A percentile compares a stretch with the other conserved stretches of the same genome.
Conservation (phyloP, 1,140 invertebrate species). For the Drosophila arizonae region DNA sequence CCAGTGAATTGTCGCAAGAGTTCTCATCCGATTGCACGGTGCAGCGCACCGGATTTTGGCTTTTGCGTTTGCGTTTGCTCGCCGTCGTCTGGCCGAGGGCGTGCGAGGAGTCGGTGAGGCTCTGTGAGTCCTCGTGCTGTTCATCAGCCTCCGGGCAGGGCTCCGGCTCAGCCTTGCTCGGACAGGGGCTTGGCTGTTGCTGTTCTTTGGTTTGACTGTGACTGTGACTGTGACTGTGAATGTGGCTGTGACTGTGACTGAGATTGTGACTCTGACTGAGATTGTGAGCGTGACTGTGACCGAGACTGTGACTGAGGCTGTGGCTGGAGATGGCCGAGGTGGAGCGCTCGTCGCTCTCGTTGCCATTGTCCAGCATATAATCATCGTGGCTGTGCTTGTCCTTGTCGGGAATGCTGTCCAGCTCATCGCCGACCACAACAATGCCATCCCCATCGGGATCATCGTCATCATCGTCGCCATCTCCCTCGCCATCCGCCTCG, state of each 20-base stretch:
- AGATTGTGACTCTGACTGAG: constrained; percentile 84
- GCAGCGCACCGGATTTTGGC: constrained; percentile 94
- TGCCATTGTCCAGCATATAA: constrained; percentile 49
- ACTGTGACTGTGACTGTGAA: constrained; percentile 81
- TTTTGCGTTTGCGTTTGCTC: constrained; percentile 93
- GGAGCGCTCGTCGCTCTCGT: constrained; percentile 66
- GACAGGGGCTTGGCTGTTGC: constrained; percentile 65
- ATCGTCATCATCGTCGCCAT: constrained; percentile 86
- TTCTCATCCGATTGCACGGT: constrained; percentile 85
- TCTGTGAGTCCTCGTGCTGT: constrained; percentile 87
- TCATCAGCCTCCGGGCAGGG: constrained; percentile 72
- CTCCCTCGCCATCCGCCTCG: constrained; percentile 77
- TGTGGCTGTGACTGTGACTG: constrained; percentile 84
- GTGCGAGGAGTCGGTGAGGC: constrained; percentile 83
- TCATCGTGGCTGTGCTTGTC: constrained; percentile 48
- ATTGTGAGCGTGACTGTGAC: constrained; percentile 85
- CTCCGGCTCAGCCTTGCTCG: constrained; percentile 26
- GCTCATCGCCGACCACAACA: constrained; percentile 83
- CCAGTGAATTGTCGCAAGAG: constrained; percentile 83
- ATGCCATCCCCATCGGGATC: constrained; percentile 84
- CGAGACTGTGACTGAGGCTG: constrained; percentile 85
- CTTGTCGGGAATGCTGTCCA: constrained; percentile 66
- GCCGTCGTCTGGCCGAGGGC: constrained; percentile 60
- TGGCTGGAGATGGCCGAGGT: constrained; percentile 85
- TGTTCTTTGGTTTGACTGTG: constrained; percentile 86